Evolutionary conservation across 2,113 vertebrate species (phyloP).

Genomic region (Salvelinus fontinalis): DNA sequence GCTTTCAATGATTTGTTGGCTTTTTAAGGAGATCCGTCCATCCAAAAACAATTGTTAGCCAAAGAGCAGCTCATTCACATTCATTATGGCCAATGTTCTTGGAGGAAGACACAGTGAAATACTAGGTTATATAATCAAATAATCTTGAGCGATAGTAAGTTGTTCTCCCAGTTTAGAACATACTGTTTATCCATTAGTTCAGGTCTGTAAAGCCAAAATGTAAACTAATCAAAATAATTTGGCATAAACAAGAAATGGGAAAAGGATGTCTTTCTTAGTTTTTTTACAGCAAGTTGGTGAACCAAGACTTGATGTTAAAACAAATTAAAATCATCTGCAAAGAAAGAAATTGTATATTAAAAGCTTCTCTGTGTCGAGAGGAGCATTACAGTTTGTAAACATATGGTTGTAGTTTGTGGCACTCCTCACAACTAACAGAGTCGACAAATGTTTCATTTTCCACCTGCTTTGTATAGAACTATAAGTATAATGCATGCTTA

Average conservation of each 20-base stretch:
- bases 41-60: neutral
- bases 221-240: too few species aligned
- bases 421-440: neutral
- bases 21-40: neutral
- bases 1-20: neutral
- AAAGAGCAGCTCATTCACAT: neutral
- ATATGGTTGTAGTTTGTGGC: neutral
- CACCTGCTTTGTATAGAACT: constrained; percentile 54
- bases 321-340: neutral
- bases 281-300: neutral
- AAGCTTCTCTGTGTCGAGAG: neutral
- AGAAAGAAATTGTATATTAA: neutral
- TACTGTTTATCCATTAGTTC: neutral
- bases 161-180: neutral
- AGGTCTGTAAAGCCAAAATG: neutral
- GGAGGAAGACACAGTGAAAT: neutral
- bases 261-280: neutral
- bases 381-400: constrained; percentile 8
- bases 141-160: neutral
- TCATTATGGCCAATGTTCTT: neutral
- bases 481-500: constrained; percentile 9
- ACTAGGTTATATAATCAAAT: neutral
- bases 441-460: constrained; percentile 17
- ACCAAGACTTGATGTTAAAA: neutral
- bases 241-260: too few species aligned